Conservation (phyloP, 2,113 vertebrate genomes). For the Tichodroma muraria region DNA sequence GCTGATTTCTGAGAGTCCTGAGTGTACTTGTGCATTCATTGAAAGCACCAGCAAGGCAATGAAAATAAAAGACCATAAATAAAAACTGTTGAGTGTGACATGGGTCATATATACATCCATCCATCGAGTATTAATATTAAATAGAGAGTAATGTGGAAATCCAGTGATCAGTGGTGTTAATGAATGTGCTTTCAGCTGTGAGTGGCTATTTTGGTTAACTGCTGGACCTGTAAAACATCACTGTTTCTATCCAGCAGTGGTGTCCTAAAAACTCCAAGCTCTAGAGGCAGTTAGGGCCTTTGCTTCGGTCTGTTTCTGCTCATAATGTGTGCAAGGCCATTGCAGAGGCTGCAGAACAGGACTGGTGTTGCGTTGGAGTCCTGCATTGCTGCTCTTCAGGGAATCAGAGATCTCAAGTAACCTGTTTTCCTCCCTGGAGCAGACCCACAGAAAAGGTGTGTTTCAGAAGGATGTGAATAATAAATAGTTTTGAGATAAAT, state of each 20-base stretch:
- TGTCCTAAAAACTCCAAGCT: background rate
- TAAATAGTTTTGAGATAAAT: background rate
- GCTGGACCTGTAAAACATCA: background rate
- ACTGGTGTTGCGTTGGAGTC: background rate
- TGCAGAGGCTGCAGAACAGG: background rate
- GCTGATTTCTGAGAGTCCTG: background rate
- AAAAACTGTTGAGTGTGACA: background rate
- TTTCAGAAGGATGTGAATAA: background rate
- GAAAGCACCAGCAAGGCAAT: background rate
- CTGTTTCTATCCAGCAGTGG: background rate
- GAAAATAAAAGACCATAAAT: background rate
- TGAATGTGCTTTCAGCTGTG: background rate
- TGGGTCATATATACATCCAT: background rate
- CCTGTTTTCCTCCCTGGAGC: background rate
- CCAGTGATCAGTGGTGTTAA: background rate
- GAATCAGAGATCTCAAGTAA: background rate
- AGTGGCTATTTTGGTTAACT: background rate
- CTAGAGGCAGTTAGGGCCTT: background rate
- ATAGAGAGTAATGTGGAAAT: background rate
- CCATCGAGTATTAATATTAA: background rate
- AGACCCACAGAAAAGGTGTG: background rate
- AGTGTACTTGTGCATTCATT: rapidly evolving
- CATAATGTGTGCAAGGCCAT: background rate
- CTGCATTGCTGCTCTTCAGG: background rate
- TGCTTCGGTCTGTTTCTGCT: background rate